phyloP scores from a whole-genome alignment of 2,888 invertebrate species.

The Pterobdella sp. region DNA sequence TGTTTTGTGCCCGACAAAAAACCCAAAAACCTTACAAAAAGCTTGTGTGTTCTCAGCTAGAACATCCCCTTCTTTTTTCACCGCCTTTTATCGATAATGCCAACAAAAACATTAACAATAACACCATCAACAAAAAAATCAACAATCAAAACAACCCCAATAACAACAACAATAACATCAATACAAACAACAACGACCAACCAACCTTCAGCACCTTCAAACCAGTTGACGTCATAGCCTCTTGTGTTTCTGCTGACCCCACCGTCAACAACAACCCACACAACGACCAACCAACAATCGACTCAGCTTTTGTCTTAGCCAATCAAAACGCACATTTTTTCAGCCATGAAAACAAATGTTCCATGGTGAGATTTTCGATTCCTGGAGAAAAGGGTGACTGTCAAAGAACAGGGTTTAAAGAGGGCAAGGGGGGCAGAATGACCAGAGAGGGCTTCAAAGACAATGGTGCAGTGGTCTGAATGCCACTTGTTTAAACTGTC shows the following conservation, averaged over 20 bases:
- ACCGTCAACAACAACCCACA: neutral
- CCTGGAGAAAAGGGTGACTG: too few species aligned
- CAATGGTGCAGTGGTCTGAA: too few species aligned
- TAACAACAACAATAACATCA: neutral
- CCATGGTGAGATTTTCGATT: too few species aligned
- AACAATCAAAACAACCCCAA: neutral
- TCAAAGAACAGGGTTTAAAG: too few species aligned
- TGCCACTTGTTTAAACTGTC: too few species aligned
- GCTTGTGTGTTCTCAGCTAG: neutral
- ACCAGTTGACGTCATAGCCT: conserved; percentile 24
- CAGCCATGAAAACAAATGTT: neutral
- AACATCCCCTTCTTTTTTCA: too few species aligned
- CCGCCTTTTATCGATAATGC: neutral
- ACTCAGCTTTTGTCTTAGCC: neutral
- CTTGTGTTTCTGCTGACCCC: neutral
- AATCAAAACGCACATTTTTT: neutral
- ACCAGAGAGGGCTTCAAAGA: too few species aligned
- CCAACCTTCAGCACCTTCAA: conserved; percentile 27
- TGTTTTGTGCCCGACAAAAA: neutral
- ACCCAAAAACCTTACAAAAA: neutral
- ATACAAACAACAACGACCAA: neutral
- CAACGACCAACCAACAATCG: neutral
- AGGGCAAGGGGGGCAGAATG: too few species aligned
- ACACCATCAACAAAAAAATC: neutral
- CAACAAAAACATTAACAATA: neutral